A percentile compares a stretch with the other conserved stretches of the same genome.
Evolutionary conservation across 1,140 invertebrate species (phyloP).

Genomic region (Frieseomelitta varia): DNA sequence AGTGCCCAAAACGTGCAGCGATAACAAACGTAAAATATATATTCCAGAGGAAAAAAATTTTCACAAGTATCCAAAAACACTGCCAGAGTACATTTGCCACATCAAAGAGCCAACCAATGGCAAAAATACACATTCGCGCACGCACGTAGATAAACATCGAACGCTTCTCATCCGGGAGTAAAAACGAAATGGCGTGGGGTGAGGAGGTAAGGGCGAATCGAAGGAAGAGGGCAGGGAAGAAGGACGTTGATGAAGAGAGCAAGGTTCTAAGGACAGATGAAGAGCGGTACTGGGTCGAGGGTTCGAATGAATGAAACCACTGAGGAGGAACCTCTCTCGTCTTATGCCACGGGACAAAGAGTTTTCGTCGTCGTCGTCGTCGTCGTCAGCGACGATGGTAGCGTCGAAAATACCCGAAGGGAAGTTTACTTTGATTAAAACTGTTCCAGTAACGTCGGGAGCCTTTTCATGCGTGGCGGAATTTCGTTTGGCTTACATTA

Average conservation of each 20-base stretch:
- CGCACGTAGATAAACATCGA: neutral
- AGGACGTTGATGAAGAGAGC: conserved; percentile 51
- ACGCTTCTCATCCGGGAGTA: neutral
- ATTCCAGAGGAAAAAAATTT: too few relatives aligned
- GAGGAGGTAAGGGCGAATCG: conserved; percentile 30
- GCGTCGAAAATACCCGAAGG: conserved; percentile 40
- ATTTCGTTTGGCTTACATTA: conserved; percentile 38
- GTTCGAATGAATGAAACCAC: conserved; percentile 44
- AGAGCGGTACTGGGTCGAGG: conserved; percentile 45
- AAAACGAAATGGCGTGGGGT: conserved; percentile 29
- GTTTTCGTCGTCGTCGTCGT: neutral
- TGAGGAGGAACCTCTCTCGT: conserved; percentile 33
- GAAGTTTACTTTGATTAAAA: conserved; percentile 65
- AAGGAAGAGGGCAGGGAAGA: neutral
- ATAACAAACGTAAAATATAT: too few relatives aligned
- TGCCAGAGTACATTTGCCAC: neutral
- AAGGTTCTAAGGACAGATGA: conserved; percentile 26
- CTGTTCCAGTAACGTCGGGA: conserved; percentile 42
- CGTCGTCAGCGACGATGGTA: neutral
- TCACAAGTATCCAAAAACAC: too few relatives aligned
- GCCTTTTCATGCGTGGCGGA: conserved; percentile 48
- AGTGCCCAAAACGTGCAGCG: too few relatives aligned
- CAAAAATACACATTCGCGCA: neutral
- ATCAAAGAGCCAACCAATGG: neutral
- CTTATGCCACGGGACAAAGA: conserved; percentile 36